These are phyloP conservation scores for Elgaria multicarinata DNA, from an alignment of 2,113 vertebrate genomes.

Conservation along the genomic window DNA sequence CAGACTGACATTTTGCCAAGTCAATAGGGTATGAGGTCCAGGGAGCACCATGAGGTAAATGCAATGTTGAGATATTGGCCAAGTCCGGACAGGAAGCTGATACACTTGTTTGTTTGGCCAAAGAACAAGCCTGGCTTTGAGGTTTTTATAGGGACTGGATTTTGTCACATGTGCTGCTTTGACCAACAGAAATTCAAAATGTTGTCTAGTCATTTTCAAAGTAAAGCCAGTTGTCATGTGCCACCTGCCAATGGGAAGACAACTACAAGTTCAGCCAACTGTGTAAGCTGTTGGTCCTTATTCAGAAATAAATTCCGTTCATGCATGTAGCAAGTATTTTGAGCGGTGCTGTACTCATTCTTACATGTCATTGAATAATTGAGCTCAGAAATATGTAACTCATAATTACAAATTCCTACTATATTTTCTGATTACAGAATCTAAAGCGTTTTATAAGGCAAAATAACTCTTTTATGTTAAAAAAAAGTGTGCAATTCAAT, in stretches of 20 bases:
- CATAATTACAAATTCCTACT: not conserved
- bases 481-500: too few relatives aligned
- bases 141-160: not conserved
- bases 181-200: not conserved
- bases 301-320: not conserved
- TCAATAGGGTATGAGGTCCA: not conserved
- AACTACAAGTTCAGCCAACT: not conserved
- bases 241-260: not conserved
- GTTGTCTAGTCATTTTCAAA: not conserved
- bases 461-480: slow-evolving; percentile 33
- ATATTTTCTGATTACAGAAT: not conserved
- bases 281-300: not conserved
- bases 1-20: not conserved
- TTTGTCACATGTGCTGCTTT: not conserved
- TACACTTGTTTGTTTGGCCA: not conserved
- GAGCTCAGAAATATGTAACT: not conserved
- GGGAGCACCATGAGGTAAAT: not conserved
- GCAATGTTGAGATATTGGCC: not conserved
- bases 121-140: not conserved
- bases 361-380: not conserved
- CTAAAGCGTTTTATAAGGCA: not conserved
- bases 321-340: not conserved
- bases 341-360: not conserved
- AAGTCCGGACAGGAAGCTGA: not conserved
- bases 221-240: not conserved